A percentile compares a stretch with the other conserved stretches of the same genome.
Conservation (phyloP, 1,140 invertebrate genomes). For the Caenorhabditis briggsae region DNA sequence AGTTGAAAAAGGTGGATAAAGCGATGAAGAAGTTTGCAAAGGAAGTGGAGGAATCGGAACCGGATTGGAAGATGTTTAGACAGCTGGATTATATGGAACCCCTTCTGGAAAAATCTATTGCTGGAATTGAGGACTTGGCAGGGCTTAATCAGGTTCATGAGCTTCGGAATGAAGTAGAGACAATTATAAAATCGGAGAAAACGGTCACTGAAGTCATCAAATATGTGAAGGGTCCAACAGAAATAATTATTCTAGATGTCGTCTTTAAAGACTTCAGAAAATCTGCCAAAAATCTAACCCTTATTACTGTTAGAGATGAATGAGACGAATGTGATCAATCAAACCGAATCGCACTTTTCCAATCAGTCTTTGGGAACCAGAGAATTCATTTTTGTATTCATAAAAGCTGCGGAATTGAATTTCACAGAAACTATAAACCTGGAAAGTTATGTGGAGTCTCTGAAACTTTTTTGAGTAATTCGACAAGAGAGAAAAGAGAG, state of each 20-base stretch:
- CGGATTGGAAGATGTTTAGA: not conserved
- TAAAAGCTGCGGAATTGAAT: not conserved
- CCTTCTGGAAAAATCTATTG: not conserved
- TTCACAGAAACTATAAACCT: not conserved
- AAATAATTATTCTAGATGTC: not conserved
- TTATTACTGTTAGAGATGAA: not conserved
- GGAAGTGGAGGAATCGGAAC: not conserved
- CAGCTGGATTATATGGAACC: not conserved
- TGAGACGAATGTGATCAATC: not conserved
- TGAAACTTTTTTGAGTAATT: not conserved
- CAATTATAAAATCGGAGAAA: not conserved
- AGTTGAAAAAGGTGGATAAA: not conserved
- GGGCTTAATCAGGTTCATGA: not conserved
- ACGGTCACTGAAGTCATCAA: not conserved
- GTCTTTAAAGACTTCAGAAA: not conserved
- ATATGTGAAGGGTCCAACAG: not conserved
- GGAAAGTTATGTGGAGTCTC: not conserved
- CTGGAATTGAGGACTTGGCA: not conserved
- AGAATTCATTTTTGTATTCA: not conserved
- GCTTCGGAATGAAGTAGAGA: not conserved
- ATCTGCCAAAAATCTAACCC: not conserved
- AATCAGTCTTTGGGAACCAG: not conserved
- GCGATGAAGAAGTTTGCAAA: not conserved
- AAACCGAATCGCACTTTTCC: not conserved
- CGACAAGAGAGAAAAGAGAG: not conserved